Evolutionary conservation across 92 coral and sea anemone species (phyloP).

Genomic region (Siderastrea radians): DNA sequence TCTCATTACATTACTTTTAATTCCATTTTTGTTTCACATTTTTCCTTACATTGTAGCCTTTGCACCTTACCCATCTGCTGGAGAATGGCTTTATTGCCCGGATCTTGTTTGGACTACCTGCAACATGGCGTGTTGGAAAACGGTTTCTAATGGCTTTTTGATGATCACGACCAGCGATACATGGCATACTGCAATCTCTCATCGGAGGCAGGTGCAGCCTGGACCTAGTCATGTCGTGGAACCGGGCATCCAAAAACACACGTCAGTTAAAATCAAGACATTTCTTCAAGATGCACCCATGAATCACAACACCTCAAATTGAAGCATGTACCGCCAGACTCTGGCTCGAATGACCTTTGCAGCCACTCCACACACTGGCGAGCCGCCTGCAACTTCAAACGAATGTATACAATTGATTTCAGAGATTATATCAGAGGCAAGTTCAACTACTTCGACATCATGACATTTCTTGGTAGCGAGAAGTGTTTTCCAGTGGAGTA

Average conservation of each 20-base stretch:
- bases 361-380: constrained; percentile 55
- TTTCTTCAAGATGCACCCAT: constrained; percentile 27
- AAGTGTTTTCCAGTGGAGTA: constrained; percentile 38
- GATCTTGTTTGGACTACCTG: constrained; percentile 40
- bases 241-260: neutral
- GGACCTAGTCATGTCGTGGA: constrained; percentile 62
- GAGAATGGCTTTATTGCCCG: constrained; percentile 12
- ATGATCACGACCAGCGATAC: constrained; percentile 21
- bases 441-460: constrained; percentile 50
- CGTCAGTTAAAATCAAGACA: neutral
- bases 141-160: constrained; percentile 49
- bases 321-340: constrained; percentile 30
- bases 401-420: constrained; percentile 2
- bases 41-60: neutral
- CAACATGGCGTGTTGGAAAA: constrained; percentile 13
- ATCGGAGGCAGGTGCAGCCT: constrained; percentile 56
- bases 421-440: constrained; percentile 55
- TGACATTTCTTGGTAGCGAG: neutral
- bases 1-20: too few species aligned
- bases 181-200: constrained; percentile 42
- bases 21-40: too few species aligned
- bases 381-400: constrained; percentile 36
- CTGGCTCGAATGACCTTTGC: constrained; percentile 43
- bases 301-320: constrained; percentile 47
- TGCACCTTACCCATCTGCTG: neutral